Base-by-base conservation (phyloP, 2,888 invertebrate genomes). In the Sinotaia quadrata region DNA sequence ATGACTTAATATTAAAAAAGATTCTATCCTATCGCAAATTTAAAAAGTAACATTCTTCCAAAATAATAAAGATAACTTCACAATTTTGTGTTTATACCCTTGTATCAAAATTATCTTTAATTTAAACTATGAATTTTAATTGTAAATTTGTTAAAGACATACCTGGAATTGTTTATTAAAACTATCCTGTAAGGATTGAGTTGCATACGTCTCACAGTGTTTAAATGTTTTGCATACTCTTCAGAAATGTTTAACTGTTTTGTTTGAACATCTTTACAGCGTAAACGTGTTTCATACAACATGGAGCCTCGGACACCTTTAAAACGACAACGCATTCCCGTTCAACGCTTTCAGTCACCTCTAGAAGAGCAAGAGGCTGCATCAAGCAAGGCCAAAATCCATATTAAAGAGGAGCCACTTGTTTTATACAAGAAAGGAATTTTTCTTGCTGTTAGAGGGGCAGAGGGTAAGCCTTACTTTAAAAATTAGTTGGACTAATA, bases 351-450 rank as follows among this genome's bases (percentile, higher is more conserved):
- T 60, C 85, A 85, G 73, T 84, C 84, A 7, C 85, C 85, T 5
- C 78, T 82, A 8, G 72, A 74, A 24, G 82, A 82, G 56, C 80
- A 82, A 56, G 68, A 78, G 10, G 67, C 76, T 10, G 76, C 77
- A 0, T 49, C 76, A 0, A 44, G 65, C 34, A 68, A 78, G 7
- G 66, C 76, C 15, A 77, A 79, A 0, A 81, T 81, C 71, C 69
- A 77, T 0, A 78, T 77, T 24, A 81, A 82, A 61, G 94, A 94
- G 80, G 94, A 95, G 77, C 94, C 94, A 84, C 91, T 95, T 51
- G 93, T 94, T 80, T 93, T 95, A 2, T 95, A 95, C 87, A 95
- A 95, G 89, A 95, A 95, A 92, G 94, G 90, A 85, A 95, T 95
- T 89, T 96, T 95, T 89, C 89, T 97, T 84, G 96, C 96, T 2